Percentiles rank a stretch among this genome's conserved stretches.
Conservation (phyloP, 2,888 invertebrate genomes). For the Schrankia costaestrigalis region DNA sequence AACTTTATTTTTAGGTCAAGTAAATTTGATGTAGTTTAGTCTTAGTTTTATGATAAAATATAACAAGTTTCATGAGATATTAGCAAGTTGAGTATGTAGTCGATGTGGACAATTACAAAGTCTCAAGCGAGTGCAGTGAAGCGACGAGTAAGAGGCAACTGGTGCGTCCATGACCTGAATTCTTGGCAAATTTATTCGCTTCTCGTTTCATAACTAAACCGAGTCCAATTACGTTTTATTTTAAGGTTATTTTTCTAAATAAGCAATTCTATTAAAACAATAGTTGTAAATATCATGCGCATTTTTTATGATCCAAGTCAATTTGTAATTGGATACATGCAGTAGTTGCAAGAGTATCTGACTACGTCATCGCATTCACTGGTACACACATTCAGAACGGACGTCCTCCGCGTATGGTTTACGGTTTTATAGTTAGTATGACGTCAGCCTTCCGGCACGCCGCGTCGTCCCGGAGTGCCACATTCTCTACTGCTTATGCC, state of each 20-base stretch:
- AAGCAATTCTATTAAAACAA: conserved; percentile 5
- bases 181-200: conserved; percentile 59
- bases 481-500: conserved; percentile 52
- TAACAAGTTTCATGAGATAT: conserved; percentile 13
- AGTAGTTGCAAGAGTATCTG: conserved; percentile 38
- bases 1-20: neutral
- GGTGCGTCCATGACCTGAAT: conserved; percentile 70
- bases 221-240: conserved; percentile 42
- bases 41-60: neutral
- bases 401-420: conserved; percentile 60
- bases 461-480: conserved; percentile 37
- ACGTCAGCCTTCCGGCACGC: conserved; percentile 64
- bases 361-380: conserved; percentile 48
- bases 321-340: conserved; percentile 33
- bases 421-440: conserved; percentile 56
- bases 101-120: conserved; percentile 53
- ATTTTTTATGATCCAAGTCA: conserved; percentile 4
- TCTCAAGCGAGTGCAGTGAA: conserved; percentile 63
- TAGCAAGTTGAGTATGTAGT: conserved; percentile 34
- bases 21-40: neutral
- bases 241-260: conserved; percentile 38
- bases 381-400: conserved; percentile 57
- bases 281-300: neutral
- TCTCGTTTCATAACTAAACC: conserved; percentile 57
- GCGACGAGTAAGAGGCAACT: conserved; percentile 69